Conservation (phyloP, 2,797 vertebrate genomes). For the Paguma larvata region DNA sequence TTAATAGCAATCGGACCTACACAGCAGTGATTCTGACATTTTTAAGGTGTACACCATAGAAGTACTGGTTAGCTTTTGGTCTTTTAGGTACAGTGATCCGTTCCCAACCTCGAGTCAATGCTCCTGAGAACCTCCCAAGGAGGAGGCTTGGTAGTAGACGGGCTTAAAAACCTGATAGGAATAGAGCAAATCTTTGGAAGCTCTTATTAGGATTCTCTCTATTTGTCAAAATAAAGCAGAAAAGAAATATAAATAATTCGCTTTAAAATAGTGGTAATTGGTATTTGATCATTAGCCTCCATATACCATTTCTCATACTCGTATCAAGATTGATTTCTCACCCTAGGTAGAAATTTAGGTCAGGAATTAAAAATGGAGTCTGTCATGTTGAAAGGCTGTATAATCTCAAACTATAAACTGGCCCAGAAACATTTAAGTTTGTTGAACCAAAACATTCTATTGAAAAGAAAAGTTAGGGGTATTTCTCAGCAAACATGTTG, state of each 20-base stretch:
- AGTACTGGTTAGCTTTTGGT: neutral
- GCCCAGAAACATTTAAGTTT: conserved; percentile 1
- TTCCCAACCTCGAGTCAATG: neutral
- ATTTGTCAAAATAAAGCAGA: conserved; percentile 25
- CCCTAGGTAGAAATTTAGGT: neutral
- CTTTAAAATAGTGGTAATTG: neutral
- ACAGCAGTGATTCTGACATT: neutral
- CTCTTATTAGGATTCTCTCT: neutral
- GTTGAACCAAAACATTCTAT: conserved; percentile 8
- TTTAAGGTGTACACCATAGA: neutral
- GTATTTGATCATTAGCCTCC: neutral
- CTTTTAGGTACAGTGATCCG: neutral
- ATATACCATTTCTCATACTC: neutral
- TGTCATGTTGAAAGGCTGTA: neutral
- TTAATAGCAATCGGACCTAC: neutral
- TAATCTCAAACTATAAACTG: conserved; percentile 35
- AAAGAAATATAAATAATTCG: neutral
- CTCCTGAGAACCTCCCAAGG: neutral
- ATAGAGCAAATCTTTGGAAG: neutral
- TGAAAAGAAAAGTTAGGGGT: neutral
- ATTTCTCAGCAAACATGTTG: conserved; percentile 6
- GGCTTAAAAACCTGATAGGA: neutral
- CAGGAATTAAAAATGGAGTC: neutral
- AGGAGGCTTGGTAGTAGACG: neutral
- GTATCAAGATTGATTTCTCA: conserved; percentile 16